Conservation (phyloP, 2,113 vertebrate genomes). For the Eurystomus gularis region DNA sequence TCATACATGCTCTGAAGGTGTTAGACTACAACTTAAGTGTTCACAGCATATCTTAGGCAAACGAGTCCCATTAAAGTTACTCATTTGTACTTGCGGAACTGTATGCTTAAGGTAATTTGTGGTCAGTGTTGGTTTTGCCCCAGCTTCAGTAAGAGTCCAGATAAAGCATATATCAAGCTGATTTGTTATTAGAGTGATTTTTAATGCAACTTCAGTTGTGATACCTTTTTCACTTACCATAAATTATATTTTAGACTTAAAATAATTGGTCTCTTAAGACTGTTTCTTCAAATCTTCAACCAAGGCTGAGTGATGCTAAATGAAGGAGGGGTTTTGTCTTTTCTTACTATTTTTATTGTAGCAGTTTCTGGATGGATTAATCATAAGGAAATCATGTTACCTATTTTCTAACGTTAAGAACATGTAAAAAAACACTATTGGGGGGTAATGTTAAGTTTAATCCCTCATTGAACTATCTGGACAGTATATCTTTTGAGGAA, state of each 20-base stretch:
- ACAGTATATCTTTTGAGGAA: not conserved
- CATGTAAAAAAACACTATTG: accelerated
- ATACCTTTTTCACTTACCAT: not conserved
- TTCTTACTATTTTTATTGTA: not conserved
- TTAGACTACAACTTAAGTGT: not conserved
- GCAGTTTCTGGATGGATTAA: not conserved
- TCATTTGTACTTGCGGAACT: not conserved
- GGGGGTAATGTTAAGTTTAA: not conserved
- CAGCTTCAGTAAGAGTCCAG: not conserved
- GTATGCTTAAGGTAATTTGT: not conserved
- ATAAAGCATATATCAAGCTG: not conserved
- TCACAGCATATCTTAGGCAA: not conserved
- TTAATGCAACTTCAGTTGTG: not conserved
- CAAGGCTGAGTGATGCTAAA: not conserved
- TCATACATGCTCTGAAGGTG: not conserved
- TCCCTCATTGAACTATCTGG: not conserved
- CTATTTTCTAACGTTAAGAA: not conserved
- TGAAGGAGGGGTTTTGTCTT: not conserved
- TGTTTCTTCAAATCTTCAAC: not conserved
- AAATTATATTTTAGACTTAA: not conserved
- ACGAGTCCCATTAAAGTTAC: not conserved
- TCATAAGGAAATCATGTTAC: not conserved
- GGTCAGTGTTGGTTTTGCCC: not conserved
- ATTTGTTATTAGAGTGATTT: not conserved
- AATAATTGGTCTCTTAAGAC: not conserved